Evolutionary conservation across 2,797 vertebrate species (phyloP), one percentile per base, ranked within the genome.

Genomic region (Trichosurus vulpecula): DNA sequence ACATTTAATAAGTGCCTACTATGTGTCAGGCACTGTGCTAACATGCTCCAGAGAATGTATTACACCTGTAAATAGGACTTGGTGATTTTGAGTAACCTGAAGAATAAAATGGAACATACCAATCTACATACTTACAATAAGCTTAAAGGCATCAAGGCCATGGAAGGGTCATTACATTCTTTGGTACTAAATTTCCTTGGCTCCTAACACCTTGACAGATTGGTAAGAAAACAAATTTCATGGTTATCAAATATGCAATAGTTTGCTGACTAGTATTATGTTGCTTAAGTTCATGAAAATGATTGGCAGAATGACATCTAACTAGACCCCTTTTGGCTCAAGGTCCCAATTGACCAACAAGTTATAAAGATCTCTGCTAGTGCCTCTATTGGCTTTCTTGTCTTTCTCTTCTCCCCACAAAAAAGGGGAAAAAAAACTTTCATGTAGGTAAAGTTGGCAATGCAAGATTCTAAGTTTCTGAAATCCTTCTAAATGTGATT

Each of bases 91-190:
- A 98, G 96, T 96, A 98, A 98, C 97, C 98, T 97, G 98, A 98
- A 98, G 98, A 98, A 16, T 98, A 98, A 97, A 98, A 97, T 98
- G 93, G 91, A 74, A 74, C 3, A 41, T 74, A 22, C n/a, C 19
- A 74, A 41, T 74, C 66, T 74, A 8, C 41, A 74, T n/a, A n/a
- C 16, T n/a, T 74, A 74, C 16, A 41, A 41, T 95, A 58, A 93
- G 54, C 51, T 56, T 92, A 95, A 66, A 96, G 96, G 93, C 91
- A 31, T 41, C 92, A 58, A 90, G 92, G 92, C 8, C 90, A 52
- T 52, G 93, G 94, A 93, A 92, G 58, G 94, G 93, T 94, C 1
- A 74, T 55, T 61, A 41, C 92, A 95, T 94, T 96, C 94, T 97
- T 96, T 97, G 97, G 96, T 97, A 94, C 93, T 0, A 4, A 91